Conservation (phyloP, 2,797 vertebrate species). For the Enteromius mattozi region DNA sequence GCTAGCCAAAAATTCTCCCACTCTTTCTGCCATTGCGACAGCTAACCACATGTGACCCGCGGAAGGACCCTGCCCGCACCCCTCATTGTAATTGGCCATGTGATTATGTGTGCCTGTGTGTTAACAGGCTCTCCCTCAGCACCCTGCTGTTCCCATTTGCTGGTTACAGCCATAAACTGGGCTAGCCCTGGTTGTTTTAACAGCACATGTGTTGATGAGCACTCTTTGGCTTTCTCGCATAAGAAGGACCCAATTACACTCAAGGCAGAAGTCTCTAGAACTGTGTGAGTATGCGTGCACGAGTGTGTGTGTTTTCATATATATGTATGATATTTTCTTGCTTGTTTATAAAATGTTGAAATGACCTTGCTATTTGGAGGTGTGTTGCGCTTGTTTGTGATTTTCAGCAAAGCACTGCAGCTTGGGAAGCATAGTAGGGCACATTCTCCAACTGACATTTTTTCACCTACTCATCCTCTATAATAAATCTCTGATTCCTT, state of each 20-base stretch:
- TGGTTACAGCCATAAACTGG: constrained; percentile 44
- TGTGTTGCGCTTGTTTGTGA: not conserved
- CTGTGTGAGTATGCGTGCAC: constrained; percentile 20
- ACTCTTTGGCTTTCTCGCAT: constrained; percentile 44
- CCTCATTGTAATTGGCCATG: constrained; percentile 29
- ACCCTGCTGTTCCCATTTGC: constrained; percentile 56
- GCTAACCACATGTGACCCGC: constrained; percentile 27
- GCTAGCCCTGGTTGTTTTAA: constrained; percentile 45
- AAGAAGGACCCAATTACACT: constrained; percentile 47
- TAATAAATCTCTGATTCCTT: not conserved
- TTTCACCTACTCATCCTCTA: not conserved
- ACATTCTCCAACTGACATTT: not conserved
- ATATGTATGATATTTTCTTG: not conserved
- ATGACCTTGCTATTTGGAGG: constrained; percentile 22
- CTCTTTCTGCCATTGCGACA: constrained; percentile 16
- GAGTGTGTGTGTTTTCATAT: constrained; percentile 25
- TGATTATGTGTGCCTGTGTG: constrained; percentile 43
- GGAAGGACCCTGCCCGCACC: constrained; percentile 23
- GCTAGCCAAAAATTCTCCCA: not conserved
- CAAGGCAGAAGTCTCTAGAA: constrained; percentile 21
- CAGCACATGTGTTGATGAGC: constrained; percentile 53
- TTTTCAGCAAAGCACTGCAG: not conserved
- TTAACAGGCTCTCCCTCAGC: constrained; percentile 43
- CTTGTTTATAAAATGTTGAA: constrained; percentile 31
- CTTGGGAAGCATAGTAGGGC: not conserved